Evolutionary conservation across 2,888 invertebrate species (phyloP).

Genomic region (Thymelicus acteon): DNA sequence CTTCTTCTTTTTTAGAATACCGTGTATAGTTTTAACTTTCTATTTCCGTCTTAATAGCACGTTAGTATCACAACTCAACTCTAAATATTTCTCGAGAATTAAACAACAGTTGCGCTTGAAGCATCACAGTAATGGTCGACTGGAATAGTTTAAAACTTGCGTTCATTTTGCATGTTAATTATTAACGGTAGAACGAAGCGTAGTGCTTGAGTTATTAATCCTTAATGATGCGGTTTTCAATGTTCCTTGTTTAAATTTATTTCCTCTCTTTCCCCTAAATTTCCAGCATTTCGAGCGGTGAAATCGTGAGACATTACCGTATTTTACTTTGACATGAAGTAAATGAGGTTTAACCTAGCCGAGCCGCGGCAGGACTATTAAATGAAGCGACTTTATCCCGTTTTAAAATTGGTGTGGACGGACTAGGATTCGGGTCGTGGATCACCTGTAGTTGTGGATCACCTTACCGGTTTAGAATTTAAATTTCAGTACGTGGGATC

Average conservation of each 20-base stretch:
- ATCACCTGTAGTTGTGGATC: not conserved
- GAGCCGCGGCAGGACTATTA: conserved; percentile 23
- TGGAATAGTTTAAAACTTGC: conserved; percentile 20
- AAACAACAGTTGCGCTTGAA: conserved; percentile 5
- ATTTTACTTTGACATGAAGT: conserved; percentile 35
- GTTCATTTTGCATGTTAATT: conserved; percentile 32
- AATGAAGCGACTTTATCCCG: conserved; percentile 24
- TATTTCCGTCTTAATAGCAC: no score
- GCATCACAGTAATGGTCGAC: conserved; percentile 19
- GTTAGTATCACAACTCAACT: not conserved
- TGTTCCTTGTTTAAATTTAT: conserved; percentile 35
- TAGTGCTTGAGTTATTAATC: conserved; percentile 33
- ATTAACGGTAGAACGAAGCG: conserved; percentile 22
- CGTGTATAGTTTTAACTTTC: no score
- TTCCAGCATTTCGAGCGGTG: not conserved
- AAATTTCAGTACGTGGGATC: not conserved
- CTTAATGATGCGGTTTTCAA: conserved; percentile 35
- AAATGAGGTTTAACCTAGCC: conserved; percentile 33
- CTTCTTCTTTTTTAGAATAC: no score
- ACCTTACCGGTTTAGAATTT: not conserved
- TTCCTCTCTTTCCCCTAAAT: conserved; percentile 28
- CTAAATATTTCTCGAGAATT: not conserved
- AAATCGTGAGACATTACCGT: conserved; percentile 35
- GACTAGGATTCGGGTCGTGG: not conserved
- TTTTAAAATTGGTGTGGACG: conserved; percentile 11